Evolutionary conservation across 2,113 vertebrate genomes (phyloP).

Genomic region (Mustelus asterias): DNA sequence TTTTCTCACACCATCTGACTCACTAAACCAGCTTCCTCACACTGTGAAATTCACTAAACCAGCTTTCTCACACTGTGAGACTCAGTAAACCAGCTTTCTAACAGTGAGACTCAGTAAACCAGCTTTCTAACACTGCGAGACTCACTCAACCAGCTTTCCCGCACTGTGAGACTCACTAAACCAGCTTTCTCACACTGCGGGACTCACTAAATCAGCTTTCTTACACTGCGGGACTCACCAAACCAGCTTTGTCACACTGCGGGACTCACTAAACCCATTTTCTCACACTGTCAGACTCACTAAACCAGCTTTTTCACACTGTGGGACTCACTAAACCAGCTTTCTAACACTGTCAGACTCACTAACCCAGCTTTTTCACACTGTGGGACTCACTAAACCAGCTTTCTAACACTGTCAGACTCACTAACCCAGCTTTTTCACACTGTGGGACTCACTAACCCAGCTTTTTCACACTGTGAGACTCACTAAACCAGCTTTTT

Average conservation of each 20-base stretch:
- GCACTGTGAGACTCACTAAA: neutral
- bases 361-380: no score
- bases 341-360: no score
- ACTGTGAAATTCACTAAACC: neutral
- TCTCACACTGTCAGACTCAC: neutral
- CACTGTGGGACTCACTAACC: no score
- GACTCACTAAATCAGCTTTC: neutral
- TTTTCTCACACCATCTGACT: neutral
- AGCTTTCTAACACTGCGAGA: neutral
- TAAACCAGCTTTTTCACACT: no score
- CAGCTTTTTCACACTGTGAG: no score
- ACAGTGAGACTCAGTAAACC: neutral
- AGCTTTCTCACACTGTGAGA: neutral
- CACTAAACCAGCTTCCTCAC: neutral
- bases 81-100: neutral
- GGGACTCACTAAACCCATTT: neutral
- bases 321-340: no score
- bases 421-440: no score
- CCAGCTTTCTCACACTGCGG: neutral
- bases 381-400: no score
- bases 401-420: no score
- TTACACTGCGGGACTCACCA: neutral
- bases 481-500: no score
- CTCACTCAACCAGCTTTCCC: neutral
- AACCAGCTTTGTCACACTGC: neutral